Evolutionary conservation across 2,888 invertebrate genomes (phyloP).

Genomic region (Idaea dimidiata): DNA sequence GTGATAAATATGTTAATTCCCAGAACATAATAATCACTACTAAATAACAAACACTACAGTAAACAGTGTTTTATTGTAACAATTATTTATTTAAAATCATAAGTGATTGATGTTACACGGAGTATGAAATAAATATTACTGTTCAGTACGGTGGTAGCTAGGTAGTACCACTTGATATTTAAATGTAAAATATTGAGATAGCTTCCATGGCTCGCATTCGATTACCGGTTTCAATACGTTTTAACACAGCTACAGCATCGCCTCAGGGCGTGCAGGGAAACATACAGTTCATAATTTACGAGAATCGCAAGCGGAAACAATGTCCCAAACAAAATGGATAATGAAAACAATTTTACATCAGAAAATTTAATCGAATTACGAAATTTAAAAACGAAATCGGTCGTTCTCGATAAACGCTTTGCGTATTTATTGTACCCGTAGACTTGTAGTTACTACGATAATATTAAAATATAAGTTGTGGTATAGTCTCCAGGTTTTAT

Average conservation of each 20-base stretch:
- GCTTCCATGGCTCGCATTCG: slow-evolving; percentile 74
- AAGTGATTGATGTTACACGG: slow-evolving; percentile 53
- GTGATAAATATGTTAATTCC: not conserved
- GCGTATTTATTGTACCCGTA: slow-evolving; percentile 36
- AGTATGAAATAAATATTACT: slow-evolving; percentile 63
- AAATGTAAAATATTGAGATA: slow-evolving; percentile 78
- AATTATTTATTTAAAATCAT: slow-evolving; percentile 53
- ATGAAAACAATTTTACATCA: slow-evolving; percentile 74
- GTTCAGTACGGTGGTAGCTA: slow-evolving; percentile 24
- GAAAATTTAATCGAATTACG: slow-evolving; percentile 66
- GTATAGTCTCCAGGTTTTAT: slow-evolving; percentile 51
- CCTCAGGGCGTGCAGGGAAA: slow-evolving; percentile 66
- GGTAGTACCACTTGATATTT: slow-evolving; percentile 66
- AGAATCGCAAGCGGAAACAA: slow-evolving; percentile 69
- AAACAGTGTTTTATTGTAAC: slow-evolving; percentile 19
- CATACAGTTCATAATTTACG: slow-evolving; percentile 76
- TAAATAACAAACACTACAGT: slow-evolving; percentile 9
- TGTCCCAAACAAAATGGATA: slow-evolving; percentile 70
- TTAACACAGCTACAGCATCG: slow-evolving; percentile 64
- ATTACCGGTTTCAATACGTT: slow-evolving; percentile 78
- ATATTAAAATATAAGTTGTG: slow-evolving; percentile 41
- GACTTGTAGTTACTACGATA: slow-evolving; percentile 15
- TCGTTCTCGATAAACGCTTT: slow-evolving; percentile 41
- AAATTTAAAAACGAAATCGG: slow-evolving; percentile 54
- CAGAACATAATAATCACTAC: not conserved